Base-by-base conservation (phyloP, 2,888 invertebrate species). In the Embidobia sp. region DNA sequence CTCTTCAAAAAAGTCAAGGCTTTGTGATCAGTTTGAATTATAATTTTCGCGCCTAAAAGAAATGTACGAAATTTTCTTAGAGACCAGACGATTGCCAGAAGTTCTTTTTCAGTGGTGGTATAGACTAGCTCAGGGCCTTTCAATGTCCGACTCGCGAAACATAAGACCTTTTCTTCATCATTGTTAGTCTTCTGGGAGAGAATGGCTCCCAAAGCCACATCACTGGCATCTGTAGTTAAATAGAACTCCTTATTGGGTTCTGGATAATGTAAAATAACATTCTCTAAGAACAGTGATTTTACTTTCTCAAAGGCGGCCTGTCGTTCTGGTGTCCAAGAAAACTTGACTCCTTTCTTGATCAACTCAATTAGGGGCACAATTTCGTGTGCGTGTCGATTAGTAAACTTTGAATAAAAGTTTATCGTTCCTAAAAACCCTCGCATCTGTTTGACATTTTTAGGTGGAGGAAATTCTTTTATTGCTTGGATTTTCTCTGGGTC, bases 61-160 rank as follows among this genome's bases (percentile, higher is more conserved):
- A 81, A 85, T n/a, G 82, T 75, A 10, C 83, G 80, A 51, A 84
- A 83, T 10, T 55, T 83, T 82, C 1, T 55, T 3, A 84, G 27
- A 1, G 79, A 53, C 70, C 73, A 82, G 0, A 85, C 73, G 0
- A 85, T 69, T 0, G 83, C 82, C 7, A 79, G 77, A 0, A 82
- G 57, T 48, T 85, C 84, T 29, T 81, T 81, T 67, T 85, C 84
- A 0, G 82, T 67, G 1, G 79, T 80, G 2, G 78, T 79, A 57
- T 83, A 84, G 1, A 31, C 64, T 3, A 63, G 1, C 53, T 83
- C 82, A 0, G 80, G 51, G 3, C 63, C 78, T 1, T 53, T 64
- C 1, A 82, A 74, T 0, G 74, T 73, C 19, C 80, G 72, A 40
- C 82, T 84, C 8, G 74, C 77, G 55, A 83, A 82, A 0, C 70